These are phyloP conservation scores for Helogale parvula DNA, from an alignment of 2,113 vertebrate genomes.

Conservation along the genomic window DNA sequence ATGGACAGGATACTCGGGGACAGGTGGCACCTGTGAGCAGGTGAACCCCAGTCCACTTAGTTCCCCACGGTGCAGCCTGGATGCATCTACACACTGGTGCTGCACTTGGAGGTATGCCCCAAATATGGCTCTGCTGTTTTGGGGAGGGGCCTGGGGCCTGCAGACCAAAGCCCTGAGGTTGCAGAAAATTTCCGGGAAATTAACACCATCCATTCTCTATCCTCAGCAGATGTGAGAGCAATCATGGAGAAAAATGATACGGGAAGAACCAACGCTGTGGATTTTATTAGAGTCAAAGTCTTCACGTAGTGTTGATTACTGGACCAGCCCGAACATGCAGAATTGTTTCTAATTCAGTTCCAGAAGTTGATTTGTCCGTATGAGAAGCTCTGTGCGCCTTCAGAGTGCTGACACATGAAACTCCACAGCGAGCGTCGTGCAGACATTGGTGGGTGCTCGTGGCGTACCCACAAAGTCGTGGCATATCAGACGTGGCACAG, in stretches of 20 bases:
- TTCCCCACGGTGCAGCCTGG: fast-evolving
- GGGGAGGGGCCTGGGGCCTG: neutral
- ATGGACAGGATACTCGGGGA: neutral
- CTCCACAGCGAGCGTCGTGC: neutral
- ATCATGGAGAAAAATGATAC: fast-evolving
- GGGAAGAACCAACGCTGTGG: too few relatives aligned
- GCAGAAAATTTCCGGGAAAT: neutral
- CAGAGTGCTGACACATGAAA: conserved; percentile 59
- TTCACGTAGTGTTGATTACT: neutral
- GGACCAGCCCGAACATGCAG: neutral
- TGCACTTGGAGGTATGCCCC: neutral
- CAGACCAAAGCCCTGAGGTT: neutral
- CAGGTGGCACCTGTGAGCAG: fast-evolving
- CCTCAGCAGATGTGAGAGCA: fast-evolving
- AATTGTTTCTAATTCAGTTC: conserved; percentile 69
- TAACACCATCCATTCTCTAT: neutral
- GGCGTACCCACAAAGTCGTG: too few relatives aligned
- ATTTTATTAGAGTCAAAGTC: conserved; percentile 30
- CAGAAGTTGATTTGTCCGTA: conserved; percentile 19
- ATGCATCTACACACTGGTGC: neutral
- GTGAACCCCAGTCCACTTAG: neutral
- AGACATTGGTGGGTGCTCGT: neutral
- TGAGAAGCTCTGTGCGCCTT: conserved; percentile 1
- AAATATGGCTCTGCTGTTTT: neutral
- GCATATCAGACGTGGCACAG: fast-evolving